Evolutionary conservation across 92 coral and sea anemone genomes (phyloP), one percentile per base, ranked within the genome.

Genomic region (Virgularia gustaviana): DNA sequence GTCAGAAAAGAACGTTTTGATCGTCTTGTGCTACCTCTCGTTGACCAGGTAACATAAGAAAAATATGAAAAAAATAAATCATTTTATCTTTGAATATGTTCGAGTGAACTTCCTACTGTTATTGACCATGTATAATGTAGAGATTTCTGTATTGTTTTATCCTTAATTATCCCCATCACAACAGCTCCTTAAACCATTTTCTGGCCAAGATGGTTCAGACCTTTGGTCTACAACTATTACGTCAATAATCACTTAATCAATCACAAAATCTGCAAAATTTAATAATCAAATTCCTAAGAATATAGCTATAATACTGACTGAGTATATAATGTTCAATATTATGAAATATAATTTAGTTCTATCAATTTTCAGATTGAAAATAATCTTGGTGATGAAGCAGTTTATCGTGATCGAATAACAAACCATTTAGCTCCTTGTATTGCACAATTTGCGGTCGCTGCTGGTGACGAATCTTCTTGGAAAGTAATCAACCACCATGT

Each of bases 401-500:
- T 68, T 58, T 89, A 84, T 49, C 87, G 83, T 49, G 89, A 92
- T 20, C 87, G 90, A 35, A 64, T 89, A 33, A 55, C 90, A 11
- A 79, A 72, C 41, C 91, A 89, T 78, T 57, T 92, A 85, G 94
- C 85, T 18, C 98, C 96, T 1, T 92, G 98, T 73, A 77, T 92
- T 27, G 92, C 94, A 6, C 98, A 89, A 76, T 86, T 92, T 28
- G 96, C 98, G 22, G 98, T 89, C 73, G 94, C 98, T 55, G 84
- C 98, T 56, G 98, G 98, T 56, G 85, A 77, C 23, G 98, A 92
- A 39, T 80, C 85, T 0, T 88, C 85, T 74, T 92, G 98, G 98
- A 92, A 92, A 52, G 82, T 90, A 6, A 72, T 92, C 54, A 92
- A 92, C 83, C 85, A 92, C 59, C 94, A 92, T 55, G 90, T 92